phyloP scores from a whole-genome alignment of 2,113 vertebrate genomes.

The Caretta caretta region DNA sequence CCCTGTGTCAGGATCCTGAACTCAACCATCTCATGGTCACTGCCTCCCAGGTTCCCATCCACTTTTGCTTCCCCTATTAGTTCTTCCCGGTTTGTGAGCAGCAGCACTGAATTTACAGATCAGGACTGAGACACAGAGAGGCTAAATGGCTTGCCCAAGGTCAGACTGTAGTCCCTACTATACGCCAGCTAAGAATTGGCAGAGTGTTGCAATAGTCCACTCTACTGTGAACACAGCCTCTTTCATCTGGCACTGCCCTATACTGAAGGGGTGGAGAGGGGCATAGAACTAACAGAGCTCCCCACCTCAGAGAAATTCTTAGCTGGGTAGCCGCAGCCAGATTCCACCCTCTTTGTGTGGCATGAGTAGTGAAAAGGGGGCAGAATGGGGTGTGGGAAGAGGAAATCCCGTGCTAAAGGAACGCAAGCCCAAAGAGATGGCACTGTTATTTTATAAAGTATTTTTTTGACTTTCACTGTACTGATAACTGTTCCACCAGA shows the following conservation, averaged over 20 bases:
- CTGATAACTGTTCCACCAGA: background rate
- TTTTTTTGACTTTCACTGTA: background rate
- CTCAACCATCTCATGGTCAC: too few species aligned
- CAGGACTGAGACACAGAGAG: too few species aligned
- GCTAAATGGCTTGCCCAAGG: too few species aligned
- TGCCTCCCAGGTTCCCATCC: too few species aligned
- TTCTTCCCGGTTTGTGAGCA: too few species aligned
- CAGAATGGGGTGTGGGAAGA: background rate
- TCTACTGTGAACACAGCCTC: background rate
- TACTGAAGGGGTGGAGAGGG: background rate
- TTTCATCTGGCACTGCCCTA: rapidly evolving
- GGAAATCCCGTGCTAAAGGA: rapidly evolving
- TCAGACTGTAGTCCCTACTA: background rate
- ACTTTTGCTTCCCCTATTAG: too few species aligned
- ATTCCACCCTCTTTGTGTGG: rapidly evolving
- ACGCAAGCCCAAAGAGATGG: background rate
- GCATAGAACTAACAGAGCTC: background rate
- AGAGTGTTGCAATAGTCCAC: background rate
- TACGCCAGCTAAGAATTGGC: rapidly evolving
- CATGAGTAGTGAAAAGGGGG: background rate
- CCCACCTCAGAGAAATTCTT: background rate
- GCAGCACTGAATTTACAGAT: too few species aligned
- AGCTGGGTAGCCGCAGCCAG: rapidly evolving
- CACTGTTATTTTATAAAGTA: rapidly evolving
- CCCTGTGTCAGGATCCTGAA: too few species aligned